Evolutionary conservation across 35 echinoderm and acorn worm genomes (phyloP), one percentile per base, ranked within the genome.

Genomic region (Anneissia japonica): DNA sequence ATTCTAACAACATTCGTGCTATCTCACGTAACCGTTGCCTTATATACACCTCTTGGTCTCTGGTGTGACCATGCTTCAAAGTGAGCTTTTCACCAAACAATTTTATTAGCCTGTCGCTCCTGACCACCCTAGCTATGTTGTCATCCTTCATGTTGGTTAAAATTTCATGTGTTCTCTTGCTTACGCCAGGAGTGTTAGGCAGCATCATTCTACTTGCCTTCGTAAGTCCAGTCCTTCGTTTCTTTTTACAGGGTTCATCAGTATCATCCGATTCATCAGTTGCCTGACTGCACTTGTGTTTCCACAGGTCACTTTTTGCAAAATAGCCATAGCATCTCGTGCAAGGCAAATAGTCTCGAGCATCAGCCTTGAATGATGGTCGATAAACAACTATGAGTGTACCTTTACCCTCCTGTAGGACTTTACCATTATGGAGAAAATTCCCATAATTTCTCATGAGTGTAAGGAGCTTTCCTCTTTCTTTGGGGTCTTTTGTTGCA

Each of bases 381-480:
- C 93, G 26, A 38, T 94, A 94, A 12, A 94, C 93, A 77, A 89
- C 73, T 40, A 94, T 91, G 45, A 94, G 86, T 26, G 36, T 74
- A 35, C 84, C 87, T 86, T 93, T 37, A 19, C 81, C 81, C 36
- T 82, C 73, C 45, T 78, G 74, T 34, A 79, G 72, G 32, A 93
- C 88, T 72, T 82, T 81, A 16, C 37, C 64, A 93, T 93, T 93
- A 72, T 93, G 92, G 0, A 79, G 34, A 72, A 72, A 89, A 80
- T 93, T 94, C 9, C 92, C 84, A 72, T 83, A 84, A 86, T 94
- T 94, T 73, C 88, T 77, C 79, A 94, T 89, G 82, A 72, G 87
- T 29, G 91, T 89, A 29, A 93, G 82, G 36, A 81, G 89, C 82
- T 93, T 85, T 64, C 39, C 86, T 43, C 85, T 89, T 29, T 89